Evolutionary conservation across 1,140 invertebrate species (phyloP).

Genomic region (Octopus bimaculoides): DNA sequence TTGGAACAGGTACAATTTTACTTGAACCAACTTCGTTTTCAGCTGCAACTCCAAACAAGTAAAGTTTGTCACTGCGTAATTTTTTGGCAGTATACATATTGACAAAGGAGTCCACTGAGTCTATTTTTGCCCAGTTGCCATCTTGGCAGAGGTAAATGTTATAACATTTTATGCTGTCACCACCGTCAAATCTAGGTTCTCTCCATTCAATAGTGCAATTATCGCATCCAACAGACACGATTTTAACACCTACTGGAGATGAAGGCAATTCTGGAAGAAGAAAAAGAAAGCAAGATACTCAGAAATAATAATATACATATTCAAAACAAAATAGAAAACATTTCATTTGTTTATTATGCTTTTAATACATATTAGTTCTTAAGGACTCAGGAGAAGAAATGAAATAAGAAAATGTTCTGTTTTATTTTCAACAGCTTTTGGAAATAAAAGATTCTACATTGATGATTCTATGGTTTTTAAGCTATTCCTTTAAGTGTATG

Average conservation of each 20-base stretch:
- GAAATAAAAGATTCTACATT: too few species aligned
- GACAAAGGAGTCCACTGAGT: constrained; percentile 70
- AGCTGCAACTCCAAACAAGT: constrained; percentile 92
- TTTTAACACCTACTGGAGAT: constrained; percentile 64
- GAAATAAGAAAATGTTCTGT: too few species aligned
- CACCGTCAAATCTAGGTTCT: constrained; percentile 87
- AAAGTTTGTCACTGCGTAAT: constrained; percentile 89
- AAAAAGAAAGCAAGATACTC: background rate
- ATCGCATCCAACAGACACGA: constrained; percentile 87
- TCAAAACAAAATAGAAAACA: too few species aligned
- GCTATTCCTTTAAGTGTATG: too few species aligned
- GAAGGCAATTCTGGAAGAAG: constrained; percentile 80
- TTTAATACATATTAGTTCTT: too few species aligned
- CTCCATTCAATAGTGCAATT: constrained; percentile 83
- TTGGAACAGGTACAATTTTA: constrained; percentile 80
- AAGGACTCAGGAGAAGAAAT: too few species aligned
- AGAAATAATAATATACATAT: too few species aligned
- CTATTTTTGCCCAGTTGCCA: constrained; percentile 67
- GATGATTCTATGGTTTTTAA: too few species aligned
- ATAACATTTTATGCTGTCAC: constrained; percentile 84
- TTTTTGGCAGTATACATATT: constrained; percentile 76
- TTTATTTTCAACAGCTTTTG: too few species aligned
- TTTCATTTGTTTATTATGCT: too few species aligned
- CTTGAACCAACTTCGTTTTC: constrained; percentile 96
- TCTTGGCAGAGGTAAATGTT: constrained; percentile 69